A percentile compares a stretch with the other conserved stretches of the same genome.
These are phyloP conservation scores for Odocoileus virginianus DNA, from an alignment of 2,113 vertebrate species.

Conservation along the genomic window DNA sequence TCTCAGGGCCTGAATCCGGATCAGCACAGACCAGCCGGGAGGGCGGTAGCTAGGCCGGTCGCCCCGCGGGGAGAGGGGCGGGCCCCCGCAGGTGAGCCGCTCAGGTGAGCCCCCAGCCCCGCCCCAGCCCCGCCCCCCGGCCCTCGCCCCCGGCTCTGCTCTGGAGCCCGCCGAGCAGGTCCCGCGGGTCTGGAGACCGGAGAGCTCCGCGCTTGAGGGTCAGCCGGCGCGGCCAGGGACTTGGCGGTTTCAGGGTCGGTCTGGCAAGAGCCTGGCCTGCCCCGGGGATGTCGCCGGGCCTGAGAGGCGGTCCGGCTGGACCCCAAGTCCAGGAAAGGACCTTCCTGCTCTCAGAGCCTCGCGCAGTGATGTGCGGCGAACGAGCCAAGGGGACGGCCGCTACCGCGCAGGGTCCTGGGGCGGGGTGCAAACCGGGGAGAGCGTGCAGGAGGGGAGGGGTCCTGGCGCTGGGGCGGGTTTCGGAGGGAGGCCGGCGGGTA, in stretches of 20 bases:
- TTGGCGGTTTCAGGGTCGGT: background rate
- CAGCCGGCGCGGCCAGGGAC: background rate
- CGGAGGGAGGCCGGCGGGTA: background rate
- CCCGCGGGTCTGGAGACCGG: background rate
- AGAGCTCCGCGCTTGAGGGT: background rate
- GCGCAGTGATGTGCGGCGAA: background rate
- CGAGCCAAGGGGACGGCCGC: background rate
- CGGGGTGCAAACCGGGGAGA: too few relatives aligned
- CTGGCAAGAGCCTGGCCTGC: background rate
- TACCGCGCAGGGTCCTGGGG: too few relatives aligned
- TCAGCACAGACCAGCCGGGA: background rate
- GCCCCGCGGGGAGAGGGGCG: background rate
- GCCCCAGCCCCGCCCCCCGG: background rate
- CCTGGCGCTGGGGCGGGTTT: background rate
- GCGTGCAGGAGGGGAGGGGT: background rate
- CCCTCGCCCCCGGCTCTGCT: background rate
- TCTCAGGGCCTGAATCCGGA: background rate
- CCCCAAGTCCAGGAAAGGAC: background rate
- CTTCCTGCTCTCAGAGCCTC: background rate
- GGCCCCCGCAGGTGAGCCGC: background rate
- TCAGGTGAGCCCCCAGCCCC: too few relatives aligned
- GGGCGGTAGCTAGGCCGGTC: rapidly evolving
- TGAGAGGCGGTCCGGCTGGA: background rate
- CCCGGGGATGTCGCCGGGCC: background rate
- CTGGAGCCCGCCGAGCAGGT: too few relatives aligned